phyloP scores from a whole-genome alignment of 1,140 invertebrate species.

The Zaprionus ghesquierei region DNA sequence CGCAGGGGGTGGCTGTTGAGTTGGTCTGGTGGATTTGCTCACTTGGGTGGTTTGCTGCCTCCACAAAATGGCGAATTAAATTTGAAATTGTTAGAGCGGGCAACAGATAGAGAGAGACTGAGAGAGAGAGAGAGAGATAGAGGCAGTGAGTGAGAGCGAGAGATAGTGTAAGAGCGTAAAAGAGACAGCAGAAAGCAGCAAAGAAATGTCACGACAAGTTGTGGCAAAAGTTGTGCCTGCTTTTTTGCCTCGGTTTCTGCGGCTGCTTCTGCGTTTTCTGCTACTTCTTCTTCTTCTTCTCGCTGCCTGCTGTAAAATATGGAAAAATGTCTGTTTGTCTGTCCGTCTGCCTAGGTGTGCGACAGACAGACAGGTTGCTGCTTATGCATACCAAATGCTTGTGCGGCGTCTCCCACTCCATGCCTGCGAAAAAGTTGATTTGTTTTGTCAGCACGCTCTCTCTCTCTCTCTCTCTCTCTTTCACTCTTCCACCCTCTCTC shows the following conservation, averaged over 20 bases:
- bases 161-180: no score
- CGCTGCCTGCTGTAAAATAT: slow-evolving; percentile 67
- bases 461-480: not conserved
- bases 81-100: slow-evolving; percentile 67
- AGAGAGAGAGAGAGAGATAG: not conserved
- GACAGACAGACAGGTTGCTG: slow-evolving; percentile 37
- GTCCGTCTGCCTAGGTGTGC: slow-evolving; percentile 56
- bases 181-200: not conserved
- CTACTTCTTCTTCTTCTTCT: slow-evolving; percentile 19
- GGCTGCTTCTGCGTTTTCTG: not conserved
- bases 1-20: slow-evolving; percentile 18
- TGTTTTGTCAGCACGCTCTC: slow-evolving; percentile 65
- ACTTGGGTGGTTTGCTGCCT: slow-evolving; percentile 46
- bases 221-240: slow-evolving; percentile 71
- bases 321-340: slow-evolving; percentile 62
- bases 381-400: slow-evolving; percentile 77
- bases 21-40: slow-evolving; percentile 29
- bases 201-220: slow-evolving; percentile 68
- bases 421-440: slow-evolving; percentile 51
- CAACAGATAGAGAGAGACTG: not conserved
- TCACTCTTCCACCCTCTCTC: no score
- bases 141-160: not conserved
- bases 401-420: slow-evolving; percentile 13
- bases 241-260: slow-evolving; percentile 23
- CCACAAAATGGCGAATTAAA: slow-evolving; percentile 77